Evolutionary conservation across 2,113 vertebrate genomes (phyloP).

Genomic region (Paraplagusia blochii): DNA sequence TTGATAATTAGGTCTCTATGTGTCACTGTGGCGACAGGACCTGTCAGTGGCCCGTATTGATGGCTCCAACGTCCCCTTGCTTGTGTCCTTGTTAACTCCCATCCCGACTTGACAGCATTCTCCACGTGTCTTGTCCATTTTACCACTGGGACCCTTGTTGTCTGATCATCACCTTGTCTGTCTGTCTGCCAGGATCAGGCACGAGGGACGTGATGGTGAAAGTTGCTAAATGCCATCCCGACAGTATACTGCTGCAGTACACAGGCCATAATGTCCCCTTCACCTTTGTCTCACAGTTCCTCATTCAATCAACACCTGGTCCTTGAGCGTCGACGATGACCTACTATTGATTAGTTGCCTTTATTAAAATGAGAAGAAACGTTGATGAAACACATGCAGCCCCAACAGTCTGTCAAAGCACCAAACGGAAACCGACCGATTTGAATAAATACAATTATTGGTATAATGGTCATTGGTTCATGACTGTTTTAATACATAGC

Average conservation of each 20-base stretch:
- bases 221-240: slow-evolving; percentile 59
- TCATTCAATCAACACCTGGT: slow-evolving; percentile 65
- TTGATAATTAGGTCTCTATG: slow-evolving; percentile 90
- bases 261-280: slow-evolving; percentile 67
- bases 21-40: slow-evolving; percentile 85
- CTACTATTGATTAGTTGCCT: slow-evolving; percentile 71
- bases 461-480: no score
- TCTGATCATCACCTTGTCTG: slow-evolving; percentile 67
- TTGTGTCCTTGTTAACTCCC: slow-evolving; percentile 75
- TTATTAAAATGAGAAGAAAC: slow-evolving; percentile 62
- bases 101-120: slow-evolving; percentile 61
- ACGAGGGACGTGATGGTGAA: slow-evolving; percentile 42
- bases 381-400: no score
- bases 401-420: no score
- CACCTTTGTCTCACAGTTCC: slow-evolving; percentile 53
- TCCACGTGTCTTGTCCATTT: slow-evolving; percentile 49
- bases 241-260: slow-evolving; percentile 75
- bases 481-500: not conserved
- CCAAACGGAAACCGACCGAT: no score
- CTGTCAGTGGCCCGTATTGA: slow-evolving; percentile 77
- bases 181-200: slow-evolving; percentile 54
- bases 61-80: slow-evolving; percentile 71
- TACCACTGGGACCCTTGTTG: slow-evolving; percentile 62
- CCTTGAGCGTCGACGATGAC: slow-evolving; percentile 76
- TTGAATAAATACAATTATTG: no score